Evolutionary conservation across 1,140 invertebrate genomes (phyloP), one percentile per base, ranked within the genome.

Genomic region (Polypedilum vanderplanki): DNA sequence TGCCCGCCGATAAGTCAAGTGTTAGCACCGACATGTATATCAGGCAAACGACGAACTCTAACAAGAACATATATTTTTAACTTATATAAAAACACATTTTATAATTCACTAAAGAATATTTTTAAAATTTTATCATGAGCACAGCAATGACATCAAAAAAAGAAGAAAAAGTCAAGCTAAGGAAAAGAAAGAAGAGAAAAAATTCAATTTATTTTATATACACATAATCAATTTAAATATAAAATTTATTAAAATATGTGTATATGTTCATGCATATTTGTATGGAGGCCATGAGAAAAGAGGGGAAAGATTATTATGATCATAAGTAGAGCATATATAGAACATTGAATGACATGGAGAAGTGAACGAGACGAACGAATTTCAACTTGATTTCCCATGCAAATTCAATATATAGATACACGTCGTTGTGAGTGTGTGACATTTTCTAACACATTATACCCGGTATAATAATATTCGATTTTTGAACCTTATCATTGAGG

Each of bases 141-240:
- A 33, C 24, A 33, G 24, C 24, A 33, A 33, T 3, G 5, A 33
- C n/a, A n/a, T n/a, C n/a, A 33, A 5, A 33, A 33, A 3, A 33
- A 33, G 5, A 33, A 33, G 24, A 33, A 33, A 33, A 33, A 33
- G 1, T 33, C 24, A 33, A 83, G 85, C 75, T 80, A 82, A n/a
- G 84, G 81, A 41, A 7, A 57, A 57, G 8, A 70, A 70, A 83
- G 81, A 41, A 3, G 20, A 70, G 9, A 70, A 18, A 70, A 70
- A 70, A 70, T 70, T 70, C 65, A 70, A 70, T 70, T 70, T 70
- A 70, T 70, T 70, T 70, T 70, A 70, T 70, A 70, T 70, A 33
- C 24, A 33, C 24, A n/a, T 57, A 70, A 70, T 70, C 65, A 70
- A 70, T 70, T 22, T 70, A 70, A 70, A 70, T 70, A 70, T 70